Base-by-base conservation (phyloP, 2,888 invertebrate genomes). In the Tetramorium bicarinatum region DNA sequence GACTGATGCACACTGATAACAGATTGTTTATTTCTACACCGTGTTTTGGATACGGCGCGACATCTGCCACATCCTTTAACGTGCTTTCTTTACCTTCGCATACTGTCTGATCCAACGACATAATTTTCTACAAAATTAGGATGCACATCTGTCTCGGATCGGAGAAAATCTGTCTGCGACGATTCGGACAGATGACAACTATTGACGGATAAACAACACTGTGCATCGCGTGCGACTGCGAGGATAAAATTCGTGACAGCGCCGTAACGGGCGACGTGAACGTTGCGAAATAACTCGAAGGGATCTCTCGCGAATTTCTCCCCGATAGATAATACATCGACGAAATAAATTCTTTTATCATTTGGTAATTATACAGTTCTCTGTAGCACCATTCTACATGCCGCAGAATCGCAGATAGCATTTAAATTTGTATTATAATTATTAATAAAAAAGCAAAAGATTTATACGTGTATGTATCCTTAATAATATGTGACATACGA, bases 101-200 rank as follows among this genome's bases (percentile, higher is more conserved):
- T 90, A 98, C 98, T 62, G 98, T 98, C 95, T 98, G 98, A 96
- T 98, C 98, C 93, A 98, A 95, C 89, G 97, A 97, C 97, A 97
- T 97, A 92, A 86, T 87, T 62, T 77, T 85, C 80, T 85, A 85
- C 82, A 67, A 41, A 47, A 49, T 41, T 38, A 41, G n/a, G 21
- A 59, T 66, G 29, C 66, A 41, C 67, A 81, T 82, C 52, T 85
- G 79, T 15, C 41, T 18, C 44, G 44, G 47, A 59, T 80, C 21
- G 38, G n/a, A 41, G 41, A 11, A 67, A 66, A 61, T 67, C 41
- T 13, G 13, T 15, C 3, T 21, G 2, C 7, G 18, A 44, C 6
- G 11, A 34, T 11, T 52, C 29, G 9, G 8, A 69, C 34, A 1
- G 13, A n/a, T 13, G 62, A 62, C 21, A 54, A 13, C 44, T 8